Percentiles rank a stretch among this genome's conserved stretches.
These are phyloP conservation scores for Hozukius guyotensis DNA, from an alignment of 2,797 vertebrate species.

Conservation along the genomic window DNA sequence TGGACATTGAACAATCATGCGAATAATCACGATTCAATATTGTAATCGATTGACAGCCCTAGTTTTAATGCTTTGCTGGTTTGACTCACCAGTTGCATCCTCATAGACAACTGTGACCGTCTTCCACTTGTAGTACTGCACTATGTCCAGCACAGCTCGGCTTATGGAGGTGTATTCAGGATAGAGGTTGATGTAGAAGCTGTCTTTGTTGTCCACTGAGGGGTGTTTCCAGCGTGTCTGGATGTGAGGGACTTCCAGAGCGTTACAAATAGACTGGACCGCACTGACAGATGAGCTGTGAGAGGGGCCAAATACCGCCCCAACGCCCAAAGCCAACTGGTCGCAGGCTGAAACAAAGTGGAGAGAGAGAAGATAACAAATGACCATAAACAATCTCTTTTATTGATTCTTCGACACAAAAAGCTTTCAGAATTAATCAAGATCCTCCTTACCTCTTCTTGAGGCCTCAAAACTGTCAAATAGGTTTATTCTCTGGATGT, in stretches of 20 bases:
- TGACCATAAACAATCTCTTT: not conserved
- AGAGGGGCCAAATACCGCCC: constrained; percentile 94
- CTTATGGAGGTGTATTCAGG: constrained; percentile 96
- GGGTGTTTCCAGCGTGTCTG: constrained; percentile 99
- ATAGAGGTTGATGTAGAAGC: constrained; percentile 97
- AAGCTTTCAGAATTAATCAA: not conserved
- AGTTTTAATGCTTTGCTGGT: not conserved
- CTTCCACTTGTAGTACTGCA: constrained; percentile 97
- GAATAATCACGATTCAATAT: too few species aligned
- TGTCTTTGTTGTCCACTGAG: constrained; percentile 93
- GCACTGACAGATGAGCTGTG: constrained; percentile 97
- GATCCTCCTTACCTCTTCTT: constrained; percentile 86
- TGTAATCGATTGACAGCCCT: too few species aligned
- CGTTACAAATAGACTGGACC: constrained; percentile 98
- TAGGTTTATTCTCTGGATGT: constrained; percentile 98
- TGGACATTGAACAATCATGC: too few species aligned
- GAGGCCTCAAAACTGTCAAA: constrained; percentile 99
- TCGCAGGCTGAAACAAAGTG: constrained; percentile 88
- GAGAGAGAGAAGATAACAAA: not conserved
- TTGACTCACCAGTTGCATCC: constrained; percentile 92
- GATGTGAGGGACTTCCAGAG: constrained; percentile 97
- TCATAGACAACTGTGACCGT: constrained; percentile 96
- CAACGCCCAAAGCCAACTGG: constrained; percentile 95
- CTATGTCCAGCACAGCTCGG: constrained; percentile 93
- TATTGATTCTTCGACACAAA: not conserved